These are phyloP conservation scores for Sebastes paucispinis DNA, from an alignment of 2,797 vertebrate species.

Conservation along the genomic window DNA sequence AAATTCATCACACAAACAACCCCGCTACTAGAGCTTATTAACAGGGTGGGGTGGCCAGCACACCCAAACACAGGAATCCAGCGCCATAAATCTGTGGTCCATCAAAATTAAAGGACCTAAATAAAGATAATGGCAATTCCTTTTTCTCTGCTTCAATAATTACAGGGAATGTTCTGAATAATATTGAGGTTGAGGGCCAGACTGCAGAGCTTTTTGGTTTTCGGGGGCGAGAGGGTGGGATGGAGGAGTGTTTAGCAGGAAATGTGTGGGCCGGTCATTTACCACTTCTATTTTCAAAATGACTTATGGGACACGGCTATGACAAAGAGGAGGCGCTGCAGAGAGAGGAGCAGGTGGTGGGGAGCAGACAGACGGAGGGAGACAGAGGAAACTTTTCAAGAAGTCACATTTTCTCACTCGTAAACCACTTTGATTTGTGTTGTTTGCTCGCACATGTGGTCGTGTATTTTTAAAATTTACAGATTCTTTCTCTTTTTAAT, in stretches of 20 bases:
- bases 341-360: conserved; percentile 58
- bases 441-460: not conserved
- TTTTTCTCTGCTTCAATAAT: conserved; percentile 76
- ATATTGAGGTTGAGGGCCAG: conserved; percentile 73
- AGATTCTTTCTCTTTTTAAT: not conserved
- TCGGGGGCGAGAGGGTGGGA: conserved; percentile 52
- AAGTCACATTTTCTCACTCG: conserved; percentile 16
- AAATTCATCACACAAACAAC: conserved; percentile 50
- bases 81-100: conserved; percentile 74
- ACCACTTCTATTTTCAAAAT: conserved; percentile 71
- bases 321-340: conserved; percentile 43
- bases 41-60: conserved; percentile 65
- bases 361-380: conserved; percentile 13
- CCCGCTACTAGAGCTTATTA: conserved; percentile 61
- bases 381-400: conserved; percentile 11
- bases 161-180: conserved; percentile 73
- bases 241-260: conserved; percentile 68
- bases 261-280: conserved; percentile 72
- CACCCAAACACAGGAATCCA: conserved; percentile 72
- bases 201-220: conserved; percentile 63
- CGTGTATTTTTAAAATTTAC: conserved; percentile 15
- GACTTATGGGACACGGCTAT: conserved; percentile 58
- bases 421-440: conserved; percentile 21
- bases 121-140: conserved; percentile 77
- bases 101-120: conserved; percentile 76